Base-by-base conservation (phyloP, 2,797 vertebrate species). In the Heteromormyrus szaboi region DNA sequence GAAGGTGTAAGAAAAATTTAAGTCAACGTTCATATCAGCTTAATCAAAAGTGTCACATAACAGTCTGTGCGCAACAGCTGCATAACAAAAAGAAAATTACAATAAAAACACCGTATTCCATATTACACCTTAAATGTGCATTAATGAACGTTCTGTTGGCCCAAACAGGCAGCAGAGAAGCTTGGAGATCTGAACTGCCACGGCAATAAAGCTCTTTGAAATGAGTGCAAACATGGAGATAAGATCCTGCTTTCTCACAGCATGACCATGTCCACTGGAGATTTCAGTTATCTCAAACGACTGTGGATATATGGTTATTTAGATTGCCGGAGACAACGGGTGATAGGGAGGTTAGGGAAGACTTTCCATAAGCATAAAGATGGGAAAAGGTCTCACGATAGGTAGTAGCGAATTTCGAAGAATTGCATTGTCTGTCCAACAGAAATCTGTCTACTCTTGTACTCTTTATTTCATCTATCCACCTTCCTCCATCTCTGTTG, bases 141-240 rank as follows among this genome's bases (percentile, higher is more conserved):
- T 86, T 86, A 59, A 86, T 56, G 37, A 86, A 59, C 17, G 9
- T 33, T 53, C 51, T 56, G 50, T 19, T 37, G 25, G 12, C 11
- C 85, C 2, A 56, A 56, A 37, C 85, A 56, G 1, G 85, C 51
- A 86, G 85, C 14, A 48, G 81, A 51, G 81, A 50, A 51, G 81
- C 48, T 17, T 25, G 19, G 14, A 44, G 25, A 59, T 41, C 7
- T 33, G 84, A 65, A 62, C 33, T 46, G 53, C 54, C 59, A 87
- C 6, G 2, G 17, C 41, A 65, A 68, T 68, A 65, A 87, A 68
- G 56, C 8, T 46, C 56, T 65, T 65, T 68, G 62, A 25, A 87
- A 87, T 68, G 33, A 68, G 44, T 65, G 86, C 56, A 65, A 44
- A 46, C 44, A 44, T 33, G n/a, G 86, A 46, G 86, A 87, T 87